A percentile compares a stretch with the other conserved stretches of the same genome.
phyloP scores from a whole-genome alignment of 2,113 vertebrate genomes.

The Acrocephalus kingi region DNA sequence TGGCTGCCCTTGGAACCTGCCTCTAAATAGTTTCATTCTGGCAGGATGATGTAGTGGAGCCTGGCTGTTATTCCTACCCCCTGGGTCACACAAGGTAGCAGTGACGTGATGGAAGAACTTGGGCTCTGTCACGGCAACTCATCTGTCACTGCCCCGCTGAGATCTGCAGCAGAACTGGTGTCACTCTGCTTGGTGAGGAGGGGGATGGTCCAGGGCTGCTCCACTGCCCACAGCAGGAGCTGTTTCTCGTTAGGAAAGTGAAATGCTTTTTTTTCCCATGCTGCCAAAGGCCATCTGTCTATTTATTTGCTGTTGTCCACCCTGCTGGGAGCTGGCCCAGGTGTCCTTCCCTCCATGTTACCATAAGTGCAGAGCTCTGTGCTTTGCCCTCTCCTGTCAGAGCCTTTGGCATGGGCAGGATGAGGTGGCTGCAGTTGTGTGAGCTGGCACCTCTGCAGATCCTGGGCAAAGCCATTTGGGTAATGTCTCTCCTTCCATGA shows the following conservation, averaged over 20 bases:
- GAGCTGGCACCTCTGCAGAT: not conserved
- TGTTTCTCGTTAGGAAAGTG: not conserved
- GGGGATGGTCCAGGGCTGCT: not conserved
- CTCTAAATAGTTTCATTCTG: not conserved
- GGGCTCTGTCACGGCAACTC: not conserved
- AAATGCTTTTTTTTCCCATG: rapidly evolving
- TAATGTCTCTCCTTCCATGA: not conserved
- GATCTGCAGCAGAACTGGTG: not conserved
- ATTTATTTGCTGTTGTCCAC: not conserved
- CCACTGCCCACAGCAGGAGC: not conserved
- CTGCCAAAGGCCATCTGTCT: not conserved
- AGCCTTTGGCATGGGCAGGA: not conserved
- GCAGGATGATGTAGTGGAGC: not conserved
- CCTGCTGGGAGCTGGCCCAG: not conserved
- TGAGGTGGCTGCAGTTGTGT: not conserved
- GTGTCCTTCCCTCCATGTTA: rapidly evolving
- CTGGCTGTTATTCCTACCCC: slow-evolving; percentile 20
- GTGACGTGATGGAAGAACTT: slow-evolving; percentile 41
- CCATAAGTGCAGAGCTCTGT: rapidly evolving
- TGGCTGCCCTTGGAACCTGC: not conserved
- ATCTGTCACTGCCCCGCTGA: not conserved
- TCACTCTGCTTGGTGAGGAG: not conserved
- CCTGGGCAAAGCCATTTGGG: not conserved
- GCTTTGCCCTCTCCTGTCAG: not conserved
- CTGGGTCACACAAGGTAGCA: slow-evolving; percentile 40